Conservation (phyloP, 2,113 vertebrate species). For the Lutjanus erythropterus region DNA sequence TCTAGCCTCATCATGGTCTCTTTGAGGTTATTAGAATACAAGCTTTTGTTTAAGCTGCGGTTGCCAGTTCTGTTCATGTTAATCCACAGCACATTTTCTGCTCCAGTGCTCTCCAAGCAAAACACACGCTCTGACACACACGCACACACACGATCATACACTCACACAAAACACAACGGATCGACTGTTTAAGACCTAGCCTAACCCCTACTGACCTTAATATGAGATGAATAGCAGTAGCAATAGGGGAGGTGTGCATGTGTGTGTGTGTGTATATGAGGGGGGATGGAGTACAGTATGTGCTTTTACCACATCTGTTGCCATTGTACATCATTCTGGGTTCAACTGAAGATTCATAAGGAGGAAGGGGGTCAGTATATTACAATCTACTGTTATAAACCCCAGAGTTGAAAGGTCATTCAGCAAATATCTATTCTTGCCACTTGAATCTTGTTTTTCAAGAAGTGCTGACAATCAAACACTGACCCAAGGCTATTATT, state of each 20-base stretch:
- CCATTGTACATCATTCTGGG: constrained; percentile 27
- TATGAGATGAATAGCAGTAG: constrained; percentile 64
- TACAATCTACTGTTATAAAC: not conserved
- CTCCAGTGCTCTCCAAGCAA: constrained; percentile 58
- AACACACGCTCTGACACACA: constrained; percentile 36
- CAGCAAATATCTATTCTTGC: not conserved
- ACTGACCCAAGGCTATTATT: not conserved
- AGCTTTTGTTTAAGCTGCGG: constrained; percentile 59
- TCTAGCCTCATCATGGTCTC: constrained; percentile 25
- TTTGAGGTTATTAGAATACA: constrained; percentile 47
- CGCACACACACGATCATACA: constrained; percentile 9
- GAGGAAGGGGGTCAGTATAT: not conserved
- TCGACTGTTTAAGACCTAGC: constrained; percentile 49
- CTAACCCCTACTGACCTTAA: constrained; percentile 71
- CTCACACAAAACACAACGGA: constrained; percentile 41
- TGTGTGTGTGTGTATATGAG: not conserved
- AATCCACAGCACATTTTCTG: constrained; percentile 84
- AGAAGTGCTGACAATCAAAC: no score
- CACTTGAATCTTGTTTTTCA: not conserved
- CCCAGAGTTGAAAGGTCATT: not conserved
- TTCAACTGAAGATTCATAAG: constrained; percentile 3
- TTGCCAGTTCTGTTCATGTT: constrained; percentile 61
- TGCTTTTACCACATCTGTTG: constrained; percentile 54
- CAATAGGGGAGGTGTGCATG: constrained; percentile 23
- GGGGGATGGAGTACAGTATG: constrained; percentile 14